These are phyloP conservation scores for Cyrtonyx montezumae DNA, from an alignment of 2,113 vertebrate species.

Conservation along the genomic window DNA sequence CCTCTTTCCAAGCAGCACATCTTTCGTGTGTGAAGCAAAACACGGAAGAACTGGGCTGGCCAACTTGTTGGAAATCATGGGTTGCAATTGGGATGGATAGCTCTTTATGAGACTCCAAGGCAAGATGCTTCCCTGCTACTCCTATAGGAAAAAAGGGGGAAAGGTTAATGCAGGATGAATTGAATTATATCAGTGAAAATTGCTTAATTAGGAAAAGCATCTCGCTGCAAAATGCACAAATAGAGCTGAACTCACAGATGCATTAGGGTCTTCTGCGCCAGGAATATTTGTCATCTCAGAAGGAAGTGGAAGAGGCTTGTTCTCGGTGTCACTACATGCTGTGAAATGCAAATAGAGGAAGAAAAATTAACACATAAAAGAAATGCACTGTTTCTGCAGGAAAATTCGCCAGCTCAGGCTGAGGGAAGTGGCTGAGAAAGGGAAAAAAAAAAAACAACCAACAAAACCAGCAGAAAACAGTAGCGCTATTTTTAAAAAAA, in stretches of 20 bases:
- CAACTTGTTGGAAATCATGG: background rate
- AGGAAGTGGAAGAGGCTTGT: constrained; percentile 42
- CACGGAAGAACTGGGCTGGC: background rate
- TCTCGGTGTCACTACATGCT: constrained; percentile 45
- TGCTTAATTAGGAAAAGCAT: constrained; percentile 29
- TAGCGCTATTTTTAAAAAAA: background rate
- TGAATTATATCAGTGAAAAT: constrained; percentile 32
- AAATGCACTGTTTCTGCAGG: constrained; percentile 57
- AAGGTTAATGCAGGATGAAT: constrained; percentile 26
- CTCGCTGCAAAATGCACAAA: constrained; percentile 38
- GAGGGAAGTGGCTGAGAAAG: background rate
- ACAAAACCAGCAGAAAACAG: background rate
- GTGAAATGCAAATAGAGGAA: constrained; percentile 66
- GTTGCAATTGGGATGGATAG: background rate
- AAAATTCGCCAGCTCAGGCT: constrained; percentile 46
- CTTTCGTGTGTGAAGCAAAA: background rate
- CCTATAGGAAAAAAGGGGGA: background rate
- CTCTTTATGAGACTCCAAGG: background rate
- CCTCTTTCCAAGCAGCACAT: background rate
- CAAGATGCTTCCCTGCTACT: background rate
- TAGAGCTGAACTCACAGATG: constrained; percentile 41
- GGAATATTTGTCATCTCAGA: constrained; percentile 49
- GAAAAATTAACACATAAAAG: constrained; percentile 72
- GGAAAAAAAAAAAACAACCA: background rate
- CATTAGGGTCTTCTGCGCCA: constrained; percentile 21